Evolutionary conservation across 2,797 vertebrate species (phyloP), one percentile per base, ranked within the genome.

Genomic region (Tarsius wallacei): DNA sequence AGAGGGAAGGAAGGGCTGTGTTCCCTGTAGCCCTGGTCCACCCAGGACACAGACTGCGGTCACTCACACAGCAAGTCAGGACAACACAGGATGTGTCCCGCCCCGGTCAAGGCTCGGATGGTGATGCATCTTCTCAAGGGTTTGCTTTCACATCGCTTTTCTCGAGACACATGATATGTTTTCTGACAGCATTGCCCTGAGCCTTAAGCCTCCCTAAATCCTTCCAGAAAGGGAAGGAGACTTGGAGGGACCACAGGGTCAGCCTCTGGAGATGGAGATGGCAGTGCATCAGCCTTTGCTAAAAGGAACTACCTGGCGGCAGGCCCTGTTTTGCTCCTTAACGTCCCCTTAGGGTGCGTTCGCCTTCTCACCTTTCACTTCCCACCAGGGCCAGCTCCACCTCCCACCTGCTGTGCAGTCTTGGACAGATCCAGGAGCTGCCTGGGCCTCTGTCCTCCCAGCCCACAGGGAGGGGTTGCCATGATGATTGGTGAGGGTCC

Each of bases 261-360:
- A 2, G 49, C 26, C 26, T 31, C 0, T 6, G 42, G 42, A 42
- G 42, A 42, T 42, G 0, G 7, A 28, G 47, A 4, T 21, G 14
- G 10, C 2, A 16, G 24, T 2, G 66, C 12, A 0, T 49, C 36
- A 17, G 31, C 63, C 12, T 15, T 59, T 22, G 7, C 47, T 47
- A 1, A 17, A 31, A 24, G 5, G 36, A 53, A 33, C 22, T 6
- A 5, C 16, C 33, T 24, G 6, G 0, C 1, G n/a, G 71, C 42
- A n/a, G 19, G 28, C 11, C 57, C 55, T 3, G 11, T 4, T 47
- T 10, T 24, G 42, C 36, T 36, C 49, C 21, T 47, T 13, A 17
- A 16, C 17, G 28, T 53, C 55, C 70, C 49, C 2, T 66, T 2
- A 15, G 28, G 3, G 11, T 5, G 26, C 0, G 55, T 24, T 68